Evolutionary conservation across 2,888 invertebrate genomes (phyloP), one percentile per base, ranked within the genome.

Genomic region (Nomada hirtipes): DNA sequence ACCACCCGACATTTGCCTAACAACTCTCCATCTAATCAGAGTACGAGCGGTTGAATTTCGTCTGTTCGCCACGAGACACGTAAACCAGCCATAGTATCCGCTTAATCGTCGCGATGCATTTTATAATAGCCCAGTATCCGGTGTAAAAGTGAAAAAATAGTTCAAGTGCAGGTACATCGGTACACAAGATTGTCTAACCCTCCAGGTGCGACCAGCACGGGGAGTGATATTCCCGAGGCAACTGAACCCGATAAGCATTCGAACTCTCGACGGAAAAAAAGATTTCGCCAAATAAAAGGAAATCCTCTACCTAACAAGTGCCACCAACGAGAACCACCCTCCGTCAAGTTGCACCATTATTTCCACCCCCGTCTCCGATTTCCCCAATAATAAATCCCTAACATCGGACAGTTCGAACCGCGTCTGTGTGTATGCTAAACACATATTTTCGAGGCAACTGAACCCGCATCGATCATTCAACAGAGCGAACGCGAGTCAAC

Each of bases 381-480:
- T 36, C 36, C 36, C 36, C 36, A 36, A 7, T 36, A 36, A 69
- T 44, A 69, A 18, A 44, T 69, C 68, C 15, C 23, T 11, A n/a
- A 20, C 26, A n/a, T 69, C 47, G 57, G 59, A 44, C 57, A 42
- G 18, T 57, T 47, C 26, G 44, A 59, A 26, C 26, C 57, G 15
- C 11, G 20, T 20, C 20, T 47, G 23, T 59, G 59, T 18, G 70
- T 67, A 67, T 18, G 70, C 59, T 52, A 57, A 74, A 57, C 57
- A 15, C 47, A 47, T 47, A 59, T 59, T 57, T 74, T 74, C 74
- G 59, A 36, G 42, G 29, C 55, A 23, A 26, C 59, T 36, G 36
- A 57, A 63, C 55, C 61, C 55, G 47, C 63, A 57, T 76, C 71
- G 60, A 71, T 61, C 70, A 44, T 64, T 42, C 42, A 52, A 18